These are phyloP conservation scores for Orius insidiosus DNA, from an alignment of 1,140 invertebrate genomes.

Conservation along the genomic window DNA sequence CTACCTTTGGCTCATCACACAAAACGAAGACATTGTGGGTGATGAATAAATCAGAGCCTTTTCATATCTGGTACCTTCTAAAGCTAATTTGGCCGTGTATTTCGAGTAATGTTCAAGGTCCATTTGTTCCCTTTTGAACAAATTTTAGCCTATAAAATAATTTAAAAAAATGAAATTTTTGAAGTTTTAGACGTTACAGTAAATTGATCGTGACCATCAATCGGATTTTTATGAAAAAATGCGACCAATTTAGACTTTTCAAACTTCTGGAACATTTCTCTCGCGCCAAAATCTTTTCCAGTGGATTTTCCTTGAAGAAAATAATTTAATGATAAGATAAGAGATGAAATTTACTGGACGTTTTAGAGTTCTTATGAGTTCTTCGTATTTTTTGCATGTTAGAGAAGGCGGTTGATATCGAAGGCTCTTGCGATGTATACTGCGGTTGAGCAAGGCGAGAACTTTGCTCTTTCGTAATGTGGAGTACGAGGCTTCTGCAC, in stretches of 20 bases:
- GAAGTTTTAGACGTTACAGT: constrained; percentile 30
- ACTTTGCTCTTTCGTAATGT: constrained; percentile 43
- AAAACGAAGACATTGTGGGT: constrained; percentile 18
- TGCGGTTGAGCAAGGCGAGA: constrained; percentile 40
- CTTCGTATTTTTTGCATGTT: constrained; percentile 2
- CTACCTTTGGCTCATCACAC: constrained; percentile 16
- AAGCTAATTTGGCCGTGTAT: constrained; percentile 15
- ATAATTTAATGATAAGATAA: constrained; percentile 5
- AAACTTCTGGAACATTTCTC: constrained; percentile 47
- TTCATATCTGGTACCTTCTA: constrained; percentile 18
- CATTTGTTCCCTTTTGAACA: constrained; percentile 20
- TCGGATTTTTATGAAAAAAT: constrained; percentile 50
- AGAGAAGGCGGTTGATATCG: background rate
- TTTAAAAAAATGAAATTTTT: background rate
- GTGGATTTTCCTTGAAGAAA: constrained; percentile 31
- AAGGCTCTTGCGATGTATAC: constrained; percentile 23
- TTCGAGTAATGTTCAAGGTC: constrained; percentile 16
- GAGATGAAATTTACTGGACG: constrained; percentile 9
- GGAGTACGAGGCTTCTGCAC: constrained; percentile 47
- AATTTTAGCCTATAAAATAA: constrained; percentile 17
- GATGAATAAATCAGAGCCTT: constrained; percentile 17
- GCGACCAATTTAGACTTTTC: constrained; percentile 47
- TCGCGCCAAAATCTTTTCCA: constrained; percentile 46
- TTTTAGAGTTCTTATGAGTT: background rate
- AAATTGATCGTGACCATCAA: constrained; percentile 36